A percentile compares a stretch with the other conserved stretches of the same genome.
phyloP scores from a whole-genome alignment of 2,113 vertebrate genomes.

The Platycercus adscitus region DNA sequence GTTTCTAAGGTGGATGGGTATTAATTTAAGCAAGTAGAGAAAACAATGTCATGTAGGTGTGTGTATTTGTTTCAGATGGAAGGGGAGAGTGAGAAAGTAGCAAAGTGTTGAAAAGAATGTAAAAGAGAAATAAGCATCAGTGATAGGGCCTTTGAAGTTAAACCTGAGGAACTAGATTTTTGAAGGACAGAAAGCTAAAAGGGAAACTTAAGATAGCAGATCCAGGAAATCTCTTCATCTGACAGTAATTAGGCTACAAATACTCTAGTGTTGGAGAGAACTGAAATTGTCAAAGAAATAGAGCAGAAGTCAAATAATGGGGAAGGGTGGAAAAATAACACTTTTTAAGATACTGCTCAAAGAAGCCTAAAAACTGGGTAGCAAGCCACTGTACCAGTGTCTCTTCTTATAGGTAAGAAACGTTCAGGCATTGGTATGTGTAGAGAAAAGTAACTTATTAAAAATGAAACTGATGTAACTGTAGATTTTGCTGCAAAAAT shows the following conservation, averaged over 20 bases:
- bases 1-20: neutral
- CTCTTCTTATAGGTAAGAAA: neutral
- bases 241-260: neutral
- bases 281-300: neutral
- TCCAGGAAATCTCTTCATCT: neutral
- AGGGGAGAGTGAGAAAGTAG: neutral
- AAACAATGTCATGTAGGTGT: neutral
- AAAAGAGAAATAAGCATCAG: neutral
- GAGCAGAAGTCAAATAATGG: neutral
- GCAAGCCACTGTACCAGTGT: neutral
- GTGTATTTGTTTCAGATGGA: neutral
- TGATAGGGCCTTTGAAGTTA: neutral
- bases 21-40: neutral
- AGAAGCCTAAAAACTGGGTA: neutral
- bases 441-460: neutral
- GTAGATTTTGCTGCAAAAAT: neutral
- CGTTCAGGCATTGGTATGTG: rapidly evolving
- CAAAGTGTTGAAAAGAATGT: neutral
- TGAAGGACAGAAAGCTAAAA: neutral
- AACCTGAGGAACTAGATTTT: neutral
- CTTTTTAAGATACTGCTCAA: neutral
- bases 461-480: neutral
- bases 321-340: neutral
- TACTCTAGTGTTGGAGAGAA: neutral
- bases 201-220: neutral